Evolutionary conservation across 2,797 vertebrate genomes (phyloP), one percentile per base, ranked within the genome.

Genomic region (Decapterus maruadsi): DNA sequence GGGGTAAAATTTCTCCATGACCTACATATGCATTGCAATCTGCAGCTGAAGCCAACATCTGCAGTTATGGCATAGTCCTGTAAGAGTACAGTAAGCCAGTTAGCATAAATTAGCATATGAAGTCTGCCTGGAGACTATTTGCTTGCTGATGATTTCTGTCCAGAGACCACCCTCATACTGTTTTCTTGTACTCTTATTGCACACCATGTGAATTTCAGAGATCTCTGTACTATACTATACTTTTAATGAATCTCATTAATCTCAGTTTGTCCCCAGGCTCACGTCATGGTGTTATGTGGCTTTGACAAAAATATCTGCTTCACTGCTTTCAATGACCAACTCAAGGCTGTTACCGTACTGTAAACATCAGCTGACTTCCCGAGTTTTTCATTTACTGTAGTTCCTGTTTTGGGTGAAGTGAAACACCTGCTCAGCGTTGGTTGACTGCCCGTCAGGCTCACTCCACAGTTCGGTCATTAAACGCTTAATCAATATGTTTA

Each of bases 71-170:
- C 83, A 59, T 72, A 38, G 53, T 7, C 17, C 58, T 77, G 19
- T 79, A 77, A 71, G 59, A 73, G 57, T 79, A 84, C 65, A 81
- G 59, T 55, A 46, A 72, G 40, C 36, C 59, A 75, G 66, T 87
- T 83, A 64, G 67, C 65, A 89, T 83, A 82, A 62, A 88, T 88
- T 82, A 86, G 51, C 82, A 86, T 62, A 68, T 81, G 13, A 89
- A 63, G 26, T 78, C 75, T 78, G 75, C 61, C 64, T 84, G 61
- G 78, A 83, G 76, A 88, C 72, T 59, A 46, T 77, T 57, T 60
- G 38, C 67, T 57, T 36, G 63, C 43, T 56, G 20, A 34, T 31
- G 38, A 64, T 66, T 43, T 75, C 38, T 74, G 6, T 73, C n/a
- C 1, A 40, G 77, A 66, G 69, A 83, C 72, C 77, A 76, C 55